Evolutionary conservation across 2,888 invertebrate species (phyloP).

Genomic region (Achlya flavicornis): DNA sequence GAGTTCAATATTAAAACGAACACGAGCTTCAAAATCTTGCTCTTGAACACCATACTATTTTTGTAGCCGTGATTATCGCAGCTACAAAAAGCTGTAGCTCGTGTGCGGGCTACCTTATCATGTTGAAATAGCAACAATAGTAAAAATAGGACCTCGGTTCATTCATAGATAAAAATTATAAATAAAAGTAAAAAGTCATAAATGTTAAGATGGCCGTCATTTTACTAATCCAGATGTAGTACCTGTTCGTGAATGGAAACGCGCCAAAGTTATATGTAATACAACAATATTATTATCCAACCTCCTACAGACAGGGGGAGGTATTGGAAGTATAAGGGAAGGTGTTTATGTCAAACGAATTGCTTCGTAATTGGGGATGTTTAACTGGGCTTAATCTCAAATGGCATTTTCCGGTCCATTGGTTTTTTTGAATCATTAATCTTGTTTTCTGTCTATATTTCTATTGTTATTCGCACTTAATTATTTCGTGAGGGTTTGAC

Average conservation of each 20-base stretch:
- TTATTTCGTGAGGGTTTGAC: background rate
- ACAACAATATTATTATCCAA: constrained; percentile 14
- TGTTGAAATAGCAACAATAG: no score
- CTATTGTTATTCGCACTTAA: background rate
- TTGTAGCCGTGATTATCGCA: no score
- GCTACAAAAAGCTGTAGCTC: no score
- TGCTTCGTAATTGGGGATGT: constrained; percentile 36
- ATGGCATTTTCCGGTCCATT: constrained; percentile 47
- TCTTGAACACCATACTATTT: no score
- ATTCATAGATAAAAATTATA: no score
- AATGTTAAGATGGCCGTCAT: no score
- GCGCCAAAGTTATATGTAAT: constrained; percentile 10
- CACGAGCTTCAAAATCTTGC: no score
- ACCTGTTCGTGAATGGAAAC: constrained; percentile 5
- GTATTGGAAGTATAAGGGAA: constrained; percentile 14
- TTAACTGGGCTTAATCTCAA: constrained; percentile 44
- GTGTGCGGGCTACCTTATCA: no score
- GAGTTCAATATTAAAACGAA: no score
- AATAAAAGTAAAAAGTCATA: no score
- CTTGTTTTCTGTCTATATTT: constrained; percentile 23
- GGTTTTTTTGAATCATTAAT: constrained; percentile 33
- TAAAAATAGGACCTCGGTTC: no score
- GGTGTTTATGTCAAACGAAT: constrained; percentile 31
- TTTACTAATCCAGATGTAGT: background rate
- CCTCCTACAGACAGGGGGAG: constrained; percentile 3